These are phyloP conservation scores for Ceratotherium simum DNA, from an alignment of 2,113 vertebrate genomes.

Conservation along the genomic window DNA sequence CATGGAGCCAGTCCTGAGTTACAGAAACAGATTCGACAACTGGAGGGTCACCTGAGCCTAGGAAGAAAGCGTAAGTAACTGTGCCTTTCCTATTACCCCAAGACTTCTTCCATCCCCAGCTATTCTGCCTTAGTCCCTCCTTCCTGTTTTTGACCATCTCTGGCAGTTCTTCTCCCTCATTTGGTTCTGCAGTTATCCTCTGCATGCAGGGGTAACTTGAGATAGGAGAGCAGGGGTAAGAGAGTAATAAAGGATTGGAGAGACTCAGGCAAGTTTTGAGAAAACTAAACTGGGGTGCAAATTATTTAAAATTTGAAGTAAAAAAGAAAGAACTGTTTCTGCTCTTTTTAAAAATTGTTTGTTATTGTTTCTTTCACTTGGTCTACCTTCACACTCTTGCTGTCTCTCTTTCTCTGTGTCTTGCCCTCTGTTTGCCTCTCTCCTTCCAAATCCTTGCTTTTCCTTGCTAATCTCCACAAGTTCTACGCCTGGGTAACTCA, in stretches of 20 bases:
- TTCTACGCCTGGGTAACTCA: conserved; percentile 95
- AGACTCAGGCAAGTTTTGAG: not conserved
- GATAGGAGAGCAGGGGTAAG: not conserved
- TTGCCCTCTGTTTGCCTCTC: not conserved
- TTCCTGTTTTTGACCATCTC: not conserved
- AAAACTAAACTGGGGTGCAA: conserved; percentile 20
- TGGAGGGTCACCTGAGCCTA: conserved; percentile 95
- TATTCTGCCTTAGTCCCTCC: no score
- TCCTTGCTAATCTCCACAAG: conserved; percentile 81
- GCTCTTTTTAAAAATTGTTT: not conserved
- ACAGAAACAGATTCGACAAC: conserved; percentile 87
- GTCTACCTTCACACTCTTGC: not conserved
- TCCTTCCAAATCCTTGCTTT: conserved; percentile 47
- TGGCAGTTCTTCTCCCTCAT: not conserved
- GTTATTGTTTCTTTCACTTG: conserved; percentile 26
- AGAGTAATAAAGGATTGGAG: not conserved
- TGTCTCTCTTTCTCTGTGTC: not conserved
- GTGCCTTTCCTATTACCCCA: no score
- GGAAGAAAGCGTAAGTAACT: conserved; percentile 93
- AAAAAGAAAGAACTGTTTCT: conserved; percentile 28
- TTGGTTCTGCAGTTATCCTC: not conserved
- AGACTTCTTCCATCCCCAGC: not conserved
- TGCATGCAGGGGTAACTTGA: not conserved
- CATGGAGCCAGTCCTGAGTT: conserved; percentile 85
- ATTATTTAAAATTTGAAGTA: conserved; percentile 11